Evolutionary conservation across 1,140 invertebrate species (phyloP).

Genomic region (Drosophila burlai): DNA sequence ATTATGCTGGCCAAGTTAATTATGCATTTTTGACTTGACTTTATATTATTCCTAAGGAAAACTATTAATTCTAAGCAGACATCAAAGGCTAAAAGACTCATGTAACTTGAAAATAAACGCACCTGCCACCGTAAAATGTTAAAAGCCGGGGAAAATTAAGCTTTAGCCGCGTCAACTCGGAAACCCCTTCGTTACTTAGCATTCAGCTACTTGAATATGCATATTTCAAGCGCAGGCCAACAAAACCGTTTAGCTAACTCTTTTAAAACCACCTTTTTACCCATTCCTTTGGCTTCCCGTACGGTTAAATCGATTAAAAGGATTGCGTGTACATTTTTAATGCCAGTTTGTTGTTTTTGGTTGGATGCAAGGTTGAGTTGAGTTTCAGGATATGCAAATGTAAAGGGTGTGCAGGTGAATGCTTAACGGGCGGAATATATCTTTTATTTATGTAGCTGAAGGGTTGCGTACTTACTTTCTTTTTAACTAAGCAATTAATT

Average conservation of each 20-base stretch:
- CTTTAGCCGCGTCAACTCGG: slow-evolving; percentile 5
- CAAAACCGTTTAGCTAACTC: slow-evolving; percentile 48
- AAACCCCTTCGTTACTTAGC: slow-evolving; percentile 15
- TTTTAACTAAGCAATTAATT: neutral
- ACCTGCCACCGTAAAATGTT: slow-evolving; percentile 14
- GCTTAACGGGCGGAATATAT: neutral
- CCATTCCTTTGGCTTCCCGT: slow-evolving; percentile 11
- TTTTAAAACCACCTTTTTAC: slow-evolving; percentile 6
- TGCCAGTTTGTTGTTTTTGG: slow-evolving; percentile 47
- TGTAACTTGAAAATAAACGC: slow-evolving; percentile 1
- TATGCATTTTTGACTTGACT: neutral
- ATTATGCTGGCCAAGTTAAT: neutral
- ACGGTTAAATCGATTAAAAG: slow-evolving; percentile 65
- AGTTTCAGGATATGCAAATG: slow-evolving; percentile 40
- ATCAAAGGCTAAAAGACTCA: neutral
- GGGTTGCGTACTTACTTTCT: neutral
- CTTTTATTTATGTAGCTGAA: neutral
- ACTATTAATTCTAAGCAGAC: neutral
- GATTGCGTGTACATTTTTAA: slow-evolving; percentile 68
- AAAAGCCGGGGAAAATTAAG: slow-evolving; percentile 9
- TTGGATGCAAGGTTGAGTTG: slow-evolving; percentile 9
- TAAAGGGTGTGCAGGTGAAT: slow-evolving; percentile 8
- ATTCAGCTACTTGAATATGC: slow-evolving; percentile 36
- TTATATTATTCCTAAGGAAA: neutral
- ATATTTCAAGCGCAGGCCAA: slow-evolving; percentile 49